Evolutionary conservation across 2,113 vertebrate species (phyloP).

Genomic region (Solea senegalensis): DNA sequence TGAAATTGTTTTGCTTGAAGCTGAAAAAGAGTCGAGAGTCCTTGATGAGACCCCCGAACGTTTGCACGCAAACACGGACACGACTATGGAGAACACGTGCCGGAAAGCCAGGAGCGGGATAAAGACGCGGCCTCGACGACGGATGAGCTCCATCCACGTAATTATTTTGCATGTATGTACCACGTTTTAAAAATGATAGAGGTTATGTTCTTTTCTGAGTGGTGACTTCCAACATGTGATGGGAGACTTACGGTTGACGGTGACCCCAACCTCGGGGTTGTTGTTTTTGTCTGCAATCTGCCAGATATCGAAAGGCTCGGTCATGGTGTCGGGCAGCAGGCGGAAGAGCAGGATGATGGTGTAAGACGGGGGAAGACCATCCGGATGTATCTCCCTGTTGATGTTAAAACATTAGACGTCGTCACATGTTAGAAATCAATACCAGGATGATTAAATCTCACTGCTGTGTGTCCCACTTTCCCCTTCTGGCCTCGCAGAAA

Average conservation of each 20-base stretch:
- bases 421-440: not conserved
- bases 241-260: constrained; percentile 90
- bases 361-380: constrained; percentile 91
- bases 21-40: constrained; percentile 77
- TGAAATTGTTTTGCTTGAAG: constrained; percentile 90
- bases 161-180: constrained; percentile 42
- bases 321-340: constrained; percentile 89
- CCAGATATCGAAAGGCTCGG: constrained; percentile 95
- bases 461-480: constrained; percentile 9
- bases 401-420: constrained; percentile 17
- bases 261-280: constrained; percentile 94
- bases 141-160: constrained; percentile 36
- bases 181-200: constrained; percentile 22
- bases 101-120: constrained; percentile 13
- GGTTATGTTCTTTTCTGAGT: no score
- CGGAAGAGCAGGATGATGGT: constrained; percentile 95
- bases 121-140: constrained; percentile 13
- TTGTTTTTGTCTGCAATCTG: constrained; percentile 95
- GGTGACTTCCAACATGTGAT: not conserved
- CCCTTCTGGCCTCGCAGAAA: constrained; percentile 39
- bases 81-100: constrained; percentile 58
- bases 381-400: constrained; percentile 93
- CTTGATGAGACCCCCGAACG: constrained; percentile 62
- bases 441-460: constrained; percentile 7
- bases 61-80: constrained; percentile 54